Evolutionary conservation across 2,888 invertebrate species (phyloP).

Genomic region (Drosophila barbarae): DNA sequence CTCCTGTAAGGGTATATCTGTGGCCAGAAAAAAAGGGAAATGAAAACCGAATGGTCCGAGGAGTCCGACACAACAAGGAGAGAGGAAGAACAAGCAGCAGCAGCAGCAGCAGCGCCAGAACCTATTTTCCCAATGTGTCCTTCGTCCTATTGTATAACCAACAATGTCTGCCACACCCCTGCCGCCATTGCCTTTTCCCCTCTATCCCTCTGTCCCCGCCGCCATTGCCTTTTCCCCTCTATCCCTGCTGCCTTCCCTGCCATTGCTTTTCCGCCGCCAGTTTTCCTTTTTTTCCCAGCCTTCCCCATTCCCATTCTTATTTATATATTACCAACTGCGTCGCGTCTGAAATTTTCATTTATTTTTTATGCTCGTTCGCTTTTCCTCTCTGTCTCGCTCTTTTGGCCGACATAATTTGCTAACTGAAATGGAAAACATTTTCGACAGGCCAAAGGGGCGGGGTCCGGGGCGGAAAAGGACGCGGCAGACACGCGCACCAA

Average conservation of each 20-base stretch:
- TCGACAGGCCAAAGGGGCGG: conserved; percentile 62
- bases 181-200: conserved; percentile 32
- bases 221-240: too few species aligned
- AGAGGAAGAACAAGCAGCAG: conserved; percentile 27
- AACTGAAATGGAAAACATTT: conserved; percentile 75
- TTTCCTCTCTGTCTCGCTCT: conserved; percentile 33
- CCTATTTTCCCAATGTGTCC: conserved; percentile 50
- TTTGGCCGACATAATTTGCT: conserved; percentile 76
- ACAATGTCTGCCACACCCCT: conserved; percentile 44
- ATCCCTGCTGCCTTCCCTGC: not conserved
- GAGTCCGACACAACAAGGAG: conserved; percentile 46
- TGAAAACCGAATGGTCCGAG: conserved; percentile 48
- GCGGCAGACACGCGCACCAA: conserved; percentile 72
- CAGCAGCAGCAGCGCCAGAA: conserved; percentile 24
- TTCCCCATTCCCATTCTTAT: conserved; percentile 3
- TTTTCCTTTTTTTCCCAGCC: conserved; percentile 24
- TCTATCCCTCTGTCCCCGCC: not conserved
- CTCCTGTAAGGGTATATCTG: not conserved
- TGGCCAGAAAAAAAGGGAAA: conserved; percentile 17
- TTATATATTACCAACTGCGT: conserved; percentile 57
- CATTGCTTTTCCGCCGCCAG: conserved; percentile 8
- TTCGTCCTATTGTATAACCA: conserved; percentile 49
- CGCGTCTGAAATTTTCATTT: conserved; percentile 73
- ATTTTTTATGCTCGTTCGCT: conserved; percentile 38
- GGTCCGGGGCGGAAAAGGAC: conserved; percentile 45